These are phyloP conservation scores for Drosophila aldrichi DNA, from an alignment of 2,888 invertebrate genomes.

Conservation along the genomic window DNA sequence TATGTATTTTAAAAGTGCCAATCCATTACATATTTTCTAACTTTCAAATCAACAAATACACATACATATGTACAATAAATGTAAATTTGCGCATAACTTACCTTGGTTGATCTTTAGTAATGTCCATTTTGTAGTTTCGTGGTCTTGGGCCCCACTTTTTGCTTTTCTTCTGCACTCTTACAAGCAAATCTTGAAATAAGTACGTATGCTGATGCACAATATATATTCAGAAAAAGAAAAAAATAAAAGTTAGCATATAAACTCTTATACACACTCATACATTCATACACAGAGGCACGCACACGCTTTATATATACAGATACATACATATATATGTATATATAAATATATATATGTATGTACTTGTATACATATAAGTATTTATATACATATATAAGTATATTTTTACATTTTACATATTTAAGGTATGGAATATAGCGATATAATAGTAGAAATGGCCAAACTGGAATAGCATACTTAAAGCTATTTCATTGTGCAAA, in stretches of 20 bases:
- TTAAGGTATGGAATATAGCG: no score
- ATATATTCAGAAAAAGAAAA: slow-evolving; percentile 1
- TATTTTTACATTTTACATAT: no score
- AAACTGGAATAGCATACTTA: not conserved
- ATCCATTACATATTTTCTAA: not conserved
- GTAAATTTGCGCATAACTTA: slow-evolving; percentile 5
- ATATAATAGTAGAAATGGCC: no score
- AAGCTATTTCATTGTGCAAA: not conserved
- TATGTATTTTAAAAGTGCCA: not conserved
- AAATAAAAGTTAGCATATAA: slow-evolving; percentile 2
- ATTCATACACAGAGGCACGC: not conserved
- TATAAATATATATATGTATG: not conserved
- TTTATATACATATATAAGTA: not conserved
- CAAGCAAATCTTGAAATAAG: slow-evolving; percentile 17
- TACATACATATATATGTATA: slow-evolving; percentile 4
- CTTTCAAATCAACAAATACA: not conserved
- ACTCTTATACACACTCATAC: not conserved
- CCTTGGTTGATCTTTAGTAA: slow-evolving; percentile 31
- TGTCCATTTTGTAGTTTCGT: slow-evolving; percentile 33
- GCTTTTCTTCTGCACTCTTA: slow-evolving; percentile 6
- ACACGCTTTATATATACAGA: not conserved
- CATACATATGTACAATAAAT: not conserved
- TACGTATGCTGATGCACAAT: slow-evolving; percentile 5
- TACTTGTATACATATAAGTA: not conserved
- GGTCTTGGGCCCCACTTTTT: slow-evolving; percentile 4